These are phyloP conservation scores for Trimorus sp. DNA, from an alignment of 2,888 invertebrate species.

Conservation along the genomic window DNA sequence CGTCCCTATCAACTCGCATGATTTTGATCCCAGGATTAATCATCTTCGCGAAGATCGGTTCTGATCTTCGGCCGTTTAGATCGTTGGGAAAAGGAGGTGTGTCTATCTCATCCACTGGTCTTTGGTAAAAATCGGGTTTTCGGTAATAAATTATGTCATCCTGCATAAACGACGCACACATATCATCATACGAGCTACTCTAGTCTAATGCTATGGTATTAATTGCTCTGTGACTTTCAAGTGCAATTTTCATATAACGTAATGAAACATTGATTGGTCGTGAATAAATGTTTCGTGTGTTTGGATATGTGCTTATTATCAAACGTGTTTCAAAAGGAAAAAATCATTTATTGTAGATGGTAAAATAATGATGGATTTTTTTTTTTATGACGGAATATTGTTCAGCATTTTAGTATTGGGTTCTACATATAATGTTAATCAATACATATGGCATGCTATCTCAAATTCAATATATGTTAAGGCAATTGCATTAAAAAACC, in stretches of 20 bases:
- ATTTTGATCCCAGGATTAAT: slow-evolving; percentile 79
- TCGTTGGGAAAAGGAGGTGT: slow-evolving; percentile 77
- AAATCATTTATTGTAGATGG: too few relatives aligned
- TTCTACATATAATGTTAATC: too few relatives aligned
- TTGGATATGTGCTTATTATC: too few relatives aligned
- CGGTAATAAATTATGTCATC: slow-evolving; percentile 72
- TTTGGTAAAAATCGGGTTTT: slow-evolving; percentile 76
- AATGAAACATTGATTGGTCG: slow-evolving; percentile 53
- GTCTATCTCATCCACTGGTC: slow-evolving; percentile 78
- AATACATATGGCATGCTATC: too few relatives aligned
- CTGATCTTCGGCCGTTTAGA: slow-evolving; percentile 68
- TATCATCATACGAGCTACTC: slow-evolving; percentile 32
- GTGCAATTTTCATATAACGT: slow-evolving; percentile 45
- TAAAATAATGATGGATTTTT: too few relatives aligned
- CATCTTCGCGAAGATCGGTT: slow-evolving; percentile 75
- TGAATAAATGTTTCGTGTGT: slow-evolving; percentile 33
- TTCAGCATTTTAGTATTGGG: too few relatives aligned
- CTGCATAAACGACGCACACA: slow-evolving; percentile 53
- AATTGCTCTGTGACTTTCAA: slow-evolving; percentile 19
- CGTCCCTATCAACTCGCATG: slow-evolving; percentile 78
- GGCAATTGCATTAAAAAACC: too few relatives aligned
- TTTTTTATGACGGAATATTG: too few relatives aligned
- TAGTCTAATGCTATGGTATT: slow-evolving; percentile 20
- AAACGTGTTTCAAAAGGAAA: too few relatives aligned
- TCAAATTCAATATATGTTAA: too few relatives aligned